Evolutionary conservation across 2,888 invertebrate genomes (phyloP).

Genomic region (Seira ritae): DNA sequence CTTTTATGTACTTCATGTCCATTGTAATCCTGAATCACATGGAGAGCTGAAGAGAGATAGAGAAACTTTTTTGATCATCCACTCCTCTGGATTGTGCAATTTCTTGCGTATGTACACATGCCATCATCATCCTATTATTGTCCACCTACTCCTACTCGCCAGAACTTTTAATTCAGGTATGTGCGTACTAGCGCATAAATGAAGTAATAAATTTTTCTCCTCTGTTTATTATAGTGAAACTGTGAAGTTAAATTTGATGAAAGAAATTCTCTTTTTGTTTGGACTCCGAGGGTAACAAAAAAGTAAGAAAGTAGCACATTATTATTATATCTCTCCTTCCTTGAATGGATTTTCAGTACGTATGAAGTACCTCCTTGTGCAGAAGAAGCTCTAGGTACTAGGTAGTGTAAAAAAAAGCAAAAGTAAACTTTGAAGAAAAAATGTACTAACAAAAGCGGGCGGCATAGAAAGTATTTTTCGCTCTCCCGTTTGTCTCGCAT

Average conservation of each 20-base stretch:
- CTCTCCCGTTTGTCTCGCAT: neutral
- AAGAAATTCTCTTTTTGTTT: slow-evolving; percentile 37
- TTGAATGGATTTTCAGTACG: neutral
- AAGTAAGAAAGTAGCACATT: slow-evolving; percentile 52
- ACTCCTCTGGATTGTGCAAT: no score
- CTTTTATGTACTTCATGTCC: neutral
- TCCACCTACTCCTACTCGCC: no score
- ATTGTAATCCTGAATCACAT: neutral
- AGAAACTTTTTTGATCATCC: no score
- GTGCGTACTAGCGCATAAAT: neutral
- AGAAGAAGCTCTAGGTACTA: neutral
- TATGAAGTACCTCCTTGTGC: neutral
- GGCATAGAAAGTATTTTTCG: slow-evolving; percentile 19
- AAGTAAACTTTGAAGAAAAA: slow-evolving; percentile 37
- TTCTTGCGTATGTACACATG: no score
- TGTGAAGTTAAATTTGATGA: slow-evolving; percentile 4
- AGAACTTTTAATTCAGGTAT: no score
- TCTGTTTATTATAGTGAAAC: slow-evolving; percentile 6
- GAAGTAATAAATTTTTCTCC: neutral
- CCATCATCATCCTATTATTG: no score
- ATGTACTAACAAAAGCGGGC: neutral
- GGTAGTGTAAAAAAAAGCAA: slow-evolving; percentile 27
- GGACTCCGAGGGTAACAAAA: slow-evolving; percentile 42
- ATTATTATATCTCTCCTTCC: slow-evolving; percentile 18
- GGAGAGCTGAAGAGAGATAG: neutral